Evolutionary conservation across 2,797 vertebrate genomes (phyloP), one percentile per base, ranked within the genome.

Genomic region (Heliangelus exortis): DNA sequence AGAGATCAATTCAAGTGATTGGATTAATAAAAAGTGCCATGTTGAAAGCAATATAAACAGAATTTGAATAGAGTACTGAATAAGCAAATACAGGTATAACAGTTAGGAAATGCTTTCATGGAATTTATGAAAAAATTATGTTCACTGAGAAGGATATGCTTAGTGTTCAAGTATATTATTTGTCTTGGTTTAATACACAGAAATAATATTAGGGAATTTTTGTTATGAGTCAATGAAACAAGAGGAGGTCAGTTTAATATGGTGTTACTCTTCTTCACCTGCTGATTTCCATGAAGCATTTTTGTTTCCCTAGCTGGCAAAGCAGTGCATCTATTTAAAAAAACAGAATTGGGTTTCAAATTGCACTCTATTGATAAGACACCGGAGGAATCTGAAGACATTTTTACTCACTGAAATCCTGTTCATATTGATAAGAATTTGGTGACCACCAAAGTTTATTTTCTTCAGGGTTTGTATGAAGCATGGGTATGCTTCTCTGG

Each of bases 391-490:
- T 12, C 67, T 87, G n/a, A 62, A 81, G 34, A 19, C 6, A 26
- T 81, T 90, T 93, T 94, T 61, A 78, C 18, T 22, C 28, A 39
- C 58, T 55, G 67, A 80, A 90, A 78, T 89, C 41, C 33, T 86
- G 50, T 73, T 94, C n/a, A 34, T 73, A 67, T 31, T 59, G 29
- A 89, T 47, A 82, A 81, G 33, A 87, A 79, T 86, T 92, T 16
- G 3, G 67, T 79, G 66, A 84, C 6, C 55, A 3, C 15, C 20
- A 39, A 67, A 73, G 57, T 82, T 92, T 93, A 74, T 58, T 62
- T 66, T 89, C 19, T 51, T 66, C 22, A 77, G 51, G 15, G 33
- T 72, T 89, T 79, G 36, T 77, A n/a, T n/a, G n/a, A n/a, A n/a
- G n/a, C 34, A 23, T 18, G 21, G 26, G 4, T n/a, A 15, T 51